A percentile compares a stretch with the other conserved stretches of the same genome.
phyloP scores from a whole-genome alignment of 64 coral and sea anemone genomes.

The Astreopora myriophthalma region DNA sequence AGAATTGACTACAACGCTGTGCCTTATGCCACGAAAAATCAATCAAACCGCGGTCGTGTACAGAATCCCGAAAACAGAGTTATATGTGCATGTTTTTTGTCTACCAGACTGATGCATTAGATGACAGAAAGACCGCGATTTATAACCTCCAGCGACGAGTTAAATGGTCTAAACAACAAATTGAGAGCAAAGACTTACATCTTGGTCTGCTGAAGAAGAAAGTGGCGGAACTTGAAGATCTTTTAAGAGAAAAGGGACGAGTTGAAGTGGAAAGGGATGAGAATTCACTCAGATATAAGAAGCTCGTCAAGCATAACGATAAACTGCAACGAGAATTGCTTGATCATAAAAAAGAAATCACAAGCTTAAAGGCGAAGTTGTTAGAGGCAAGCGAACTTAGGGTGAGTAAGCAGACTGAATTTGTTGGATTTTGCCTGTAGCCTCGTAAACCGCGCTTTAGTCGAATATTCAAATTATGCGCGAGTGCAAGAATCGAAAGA shows the following conservation, averaged over 20 bases:
- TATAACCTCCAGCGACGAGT: slow-evolving; percentile 87
- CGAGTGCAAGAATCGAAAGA: no score
- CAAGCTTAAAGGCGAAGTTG: slow-evolving; percentile 66
- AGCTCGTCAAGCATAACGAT: slow-evolving; percentile 89
- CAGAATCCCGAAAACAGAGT: no score
- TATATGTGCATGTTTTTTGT: not conserved
- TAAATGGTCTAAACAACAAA: slow-evolving; percentile 95
- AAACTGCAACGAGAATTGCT: slow-evolving; percentile 89
- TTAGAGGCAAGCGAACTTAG: slow-evolving; percentile 82
- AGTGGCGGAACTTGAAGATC: slow-evolving; percentile 72
- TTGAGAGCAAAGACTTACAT: slow-evolving; percentile 93
- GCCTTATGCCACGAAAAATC: no score
- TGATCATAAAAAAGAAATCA: slow-evolving; percentile 91
- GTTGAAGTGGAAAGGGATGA: slow-evolving; percentile 87
- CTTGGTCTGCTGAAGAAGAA: slow-evolving; percentile 87
- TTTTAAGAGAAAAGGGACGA: slow-evolving; percentile 73
- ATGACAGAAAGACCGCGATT: slow-evolving; percentile 90
- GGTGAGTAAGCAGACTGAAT: slow-evolving; percentile 21
- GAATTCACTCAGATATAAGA: slow-evolving; percentile 88
- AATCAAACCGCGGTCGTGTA: no score
- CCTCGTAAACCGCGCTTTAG: no score
- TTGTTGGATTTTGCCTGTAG: no score
- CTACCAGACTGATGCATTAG: slow-evolving; percentile 81
- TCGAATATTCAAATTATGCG: no score
- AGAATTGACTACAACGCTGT: no score